Percentiles rank a stretch among this genome's conserved stretches.
These are phyloP conservation scores for Ctenodactylus gundi DNA, from an alignment of 2,113 vertebrate species.

Conservation along the genomic window DNA sequence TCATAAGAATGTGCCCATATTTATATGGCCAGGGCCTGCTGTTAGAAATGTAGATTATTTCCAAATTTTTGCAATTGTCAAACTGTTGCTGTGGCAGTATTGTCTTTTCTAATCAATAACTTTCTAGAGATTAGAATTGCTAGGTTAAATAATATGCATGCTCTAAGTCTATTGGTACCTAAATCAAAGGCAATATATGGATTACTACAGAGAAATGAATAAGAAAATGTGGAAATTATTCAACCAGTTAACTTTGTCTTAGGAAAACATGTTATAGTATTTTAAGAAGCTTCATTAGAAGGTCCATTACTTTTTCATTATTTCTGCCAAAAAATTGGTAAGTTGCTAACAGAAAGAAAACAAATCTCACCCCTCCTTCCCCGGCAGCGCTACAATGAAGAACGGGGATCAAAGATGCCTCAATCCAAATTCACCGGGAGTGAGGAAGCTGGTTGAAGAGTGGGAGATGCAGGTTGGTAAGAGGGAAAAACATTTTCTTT, in stretches of 20 bases:
- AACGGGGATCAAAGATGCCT: conserved; percentile 57
- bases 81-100: background rate
- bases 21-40: background rate
- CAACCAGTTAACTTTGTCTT: background rate
- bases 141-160: background rate
- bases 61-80: background rate
- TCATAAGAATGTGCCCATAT: background rate
- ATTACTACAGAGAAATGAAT: background rate
- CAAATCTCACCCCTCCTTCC: background rate
- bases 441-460: conserved; percentile 33
- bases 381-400: conserved; percentile 64
- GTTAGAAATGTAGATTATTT: conserved; percentile 29
- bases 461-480: conserved; percentile 72
- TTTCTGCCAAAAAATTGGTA: background rate
- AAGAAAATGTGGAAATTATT: background rate
- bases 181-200: conserved; percentile 7
- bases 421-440: conserved; percentile 52
- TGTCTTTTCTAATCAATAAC: background rate
- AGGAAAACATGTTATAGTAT: conserved; percentile 21
- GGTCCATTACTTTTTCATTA: conserved; percentile 18
- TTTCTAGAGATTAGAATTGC: conserved; percentile 27
- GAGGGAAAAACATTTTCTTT: background rate
- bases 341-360: background rate
- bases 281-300: conserved; percentile 45
- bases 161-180: background rate